phyloP scores from a whole-genome alignment of 2,797 vertebrate species.

The Hirundo rustica region DNA sequence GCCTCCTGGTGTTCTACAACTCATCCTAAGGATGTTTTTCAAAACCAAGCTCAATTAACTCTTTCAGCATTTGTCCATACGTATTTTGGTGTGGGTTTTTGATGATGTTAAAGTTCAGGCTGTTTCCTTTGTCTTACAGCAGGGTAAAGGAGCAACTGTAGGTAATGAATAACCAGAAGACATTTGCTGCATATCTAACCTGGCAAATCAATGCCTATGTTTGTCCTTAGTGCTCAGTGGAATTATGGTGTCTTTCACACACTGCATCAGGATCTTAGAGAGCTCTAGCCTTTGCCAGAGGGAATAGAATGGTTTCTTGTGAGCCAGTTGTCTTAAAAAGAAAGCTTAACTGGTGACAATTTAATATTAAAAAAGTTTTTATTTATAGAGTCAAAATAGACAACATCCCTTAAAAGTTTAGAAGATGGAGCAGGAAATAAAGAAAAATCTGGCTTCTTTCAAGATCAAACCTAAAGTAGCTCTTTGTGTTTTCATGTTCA shows the following conservation, averaged over 20 bases:
- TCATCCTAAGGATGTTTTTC: background rate
- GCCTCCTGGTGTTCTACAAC: background rate
- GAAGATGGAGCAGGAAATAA: background rate
- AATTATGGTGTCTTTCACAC: background rate
- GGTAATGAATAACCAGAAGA: background rate
- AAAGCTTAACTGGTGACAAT: background rate
- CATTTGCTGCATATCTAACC: background rate
- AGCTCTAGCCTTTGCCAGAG: background rate
- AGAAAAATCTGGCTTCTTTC: background rate
- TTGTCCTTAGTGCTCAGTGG: background rate
- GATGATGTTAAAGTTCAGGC: background rate
- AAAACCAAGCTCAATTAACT: background rate
- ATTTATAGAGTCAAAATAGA: background rate
- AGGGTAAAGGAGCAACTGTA: background rate
- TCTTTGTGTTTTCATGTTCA: background rate
- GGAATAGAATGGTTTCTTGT: background rate
- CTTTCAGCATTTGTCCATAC: background rate
- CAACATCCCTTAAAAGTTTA: background rate
- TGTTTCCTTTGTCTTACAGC: background rate
- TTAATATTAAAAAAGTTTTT: background rate
- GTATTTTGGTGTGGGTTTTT: background rate
- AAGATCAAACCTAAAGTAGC: background rate
- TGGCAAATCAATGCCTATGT: background rate
- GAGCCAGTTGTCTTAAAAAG: background rate
- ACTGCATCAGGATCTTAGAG: background rate